Conservation (phyloP, 2,888 invertebrate species). For the Standfussiana lucernea region DNA sequence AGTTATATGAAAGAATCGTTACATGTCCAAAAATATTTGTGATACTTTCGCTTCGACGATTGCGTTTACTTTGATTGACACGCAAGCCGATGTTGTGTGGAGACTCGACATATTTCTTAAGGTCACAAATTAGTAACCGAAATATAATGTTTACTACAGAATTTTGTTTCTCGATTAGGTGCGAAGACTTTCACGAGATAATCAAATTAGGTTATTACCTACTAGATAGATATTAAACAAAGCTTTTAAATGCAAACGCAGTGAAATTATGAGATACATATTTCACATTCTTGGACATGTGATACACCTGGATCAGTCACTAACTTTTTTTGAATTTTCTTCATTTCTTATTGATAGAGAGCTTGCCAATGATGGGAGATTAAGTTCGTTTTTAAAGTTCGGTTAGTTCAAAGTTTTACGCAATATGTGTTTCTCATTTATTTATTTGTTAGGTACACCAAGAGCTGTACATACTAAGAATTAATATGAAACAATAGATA, state of each 20-base stretch:
- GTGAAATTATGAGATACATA: not conserved
- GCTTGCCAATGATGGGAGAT: not conserved
- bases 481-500: too few relatives aligned
- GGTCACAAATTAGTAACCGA: slow-evolving; percentile 20
- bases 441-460: too few relatives aligned
- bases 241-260: not conserved
- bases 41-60: slow-evolving; percentile 26
- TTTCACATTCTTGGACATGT: not conserved
- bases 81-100: slow-evolving; percentile 22
- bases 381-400: not conserved
- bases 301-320: not conserved
- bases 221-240: not conserved
- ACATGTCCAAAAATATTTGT: slow-evolving; percentile 33
- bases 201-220: not conserved
- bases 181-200: not conserved
- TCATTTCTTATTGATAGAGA: not conserved
- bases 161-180: not conserved
- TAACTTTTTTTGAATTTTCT: not conserved
- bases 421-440: too few relatives aligned
- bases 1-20: slow-evolving; percentile 31
- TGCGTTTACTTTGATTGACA: slow-evolving; percentile 32
- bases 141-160: not conserved
- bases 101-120: slow-evolving; percentile 15
- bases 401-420: not conserved
- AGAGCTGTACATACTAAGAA: too few relatives aligned